Evolutionary conservation across 2,797 vertebrate species (phyloP).

Genomic region (Atherinosoma microstoma): DNA sequence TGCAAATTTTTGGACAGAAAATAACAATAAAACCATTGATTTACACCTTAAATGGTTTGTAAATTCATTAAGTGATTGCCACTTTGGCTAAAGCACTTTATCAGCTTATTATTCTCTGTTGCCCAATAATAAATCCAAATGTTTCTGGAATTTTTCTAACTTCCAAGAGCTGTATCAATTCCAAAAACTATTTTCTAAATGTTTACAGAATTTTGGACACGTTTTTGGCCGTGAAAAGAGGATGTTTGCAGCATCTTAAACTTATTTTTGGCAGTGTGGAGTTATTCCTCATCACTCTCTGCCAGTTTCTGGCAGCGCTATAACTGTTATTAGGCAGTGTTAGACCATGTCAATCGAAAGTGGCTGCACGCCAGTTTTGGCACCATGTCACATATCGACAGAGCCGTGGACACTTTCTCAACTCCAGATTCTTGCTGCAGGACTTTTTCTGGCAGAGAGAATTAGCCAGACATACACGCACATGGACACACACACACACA

Average conservation of each 20-base stretch:
- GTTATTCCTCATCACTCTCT: constrained; percentile 47
- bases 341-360: constrained; percentile 64
- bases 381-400: constrained; percentile 70
- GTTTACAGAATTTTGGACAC: constrained; percentile 32
- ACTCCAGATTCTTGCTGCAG: constrained; percentile 73
- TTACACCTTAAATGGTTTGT: background rate
- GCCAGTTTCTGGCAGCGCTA: constrained; percentile 55
- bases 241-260: constrained; percentile 50
- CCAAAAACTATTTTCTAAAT: constrained; percentile 25
- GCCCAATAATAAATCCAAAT: constrained; percentile 35
- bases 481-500: constrained; percentile 25
- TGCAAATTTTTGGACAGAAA: background rate
- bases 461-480: constrained; percentile 64
- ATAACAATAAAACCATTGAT: background rate
- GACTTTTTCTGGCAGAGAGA: constrained; percentile 75
- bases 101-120: constrained; percentile 30
- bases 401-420: constrained; percentile 68
- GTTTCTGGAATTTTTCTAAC: background rate
- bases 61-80: constrained; percentile 3
- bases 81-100: constrained; percentile 18
- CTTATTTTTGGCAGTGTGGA: constrained; percentile 59
- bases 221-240: constrained; percentile 13
- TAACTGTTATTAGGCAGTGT: constrained; percentile 48
- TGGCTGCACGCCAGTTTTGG: constrained; percentile 67
- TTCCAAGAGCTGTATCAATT: background rate